Conservation (phyloP, 1,140 invertebrate genomes). For the Helicorthomorpha holstii region DNA sequence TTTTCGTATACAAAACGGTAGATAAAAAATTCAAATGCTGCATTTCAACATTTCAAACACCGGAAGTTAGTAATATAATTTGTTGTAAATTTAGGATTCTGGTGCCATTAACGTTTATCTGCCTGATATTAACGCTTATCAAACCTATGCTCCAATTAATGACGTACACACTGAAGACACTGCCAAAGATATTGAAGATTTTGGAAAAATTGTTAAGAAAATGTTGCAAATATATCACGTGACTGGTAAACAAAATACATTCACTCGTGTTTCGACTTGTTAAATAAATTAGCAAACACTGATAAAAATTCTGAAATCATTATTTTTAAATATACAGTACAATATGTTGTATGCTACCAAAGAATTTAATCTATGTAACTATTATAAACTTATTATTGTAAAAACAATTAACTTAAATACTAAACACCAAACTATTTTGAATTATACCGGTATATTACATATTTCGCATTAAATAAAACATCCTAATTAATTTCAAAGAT, state of each 20-base stretch:
- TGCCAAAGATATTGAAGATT: conserved; percentile 18
- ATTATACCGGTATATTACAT: too few species aligned
- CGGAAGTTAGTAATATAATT: neutral
- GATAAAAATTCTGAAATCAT: too few species aligned
- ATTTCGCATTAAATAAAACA: too few species aligned
- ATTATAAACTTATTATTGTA: too few species aligned
- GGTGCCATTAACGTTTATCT: conserved; percentile 15
- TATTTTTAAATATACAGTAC: too few species aligned
- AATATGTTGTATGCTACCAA: too few species aligned
- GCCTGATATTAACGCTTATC: conserved; percentile 16
- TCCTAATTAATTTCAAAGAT: too few species aligned
- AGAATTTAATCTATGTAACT: too few species aligned
- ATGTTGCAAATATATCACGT: conserved; percentile 19
- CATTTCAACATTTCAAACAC: neutral
- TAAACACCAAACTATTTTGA: too few species aligned
- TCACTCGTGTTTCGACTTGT: neutral
- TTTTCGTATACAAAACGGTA: conserved; percentile 14
- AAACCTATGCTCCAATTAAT: conserved; percentile 3
- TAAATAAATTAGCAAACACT: too few species aligned
- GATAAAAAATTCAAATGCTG: neutral
- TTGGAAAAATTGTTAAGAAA: conserved; percentile 17
- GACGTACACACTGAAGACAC: conserved; percentile 13
- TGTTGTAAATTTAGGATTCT: conserved; percentile 7
- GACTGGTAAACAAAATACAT: conserved; percentile 2
- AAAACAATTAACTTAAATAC: too few species aligned